phyloP scores from a whole-genome alignment of 2,113 vertebrate genomes.

The Microtus richardsoni region DNA sequence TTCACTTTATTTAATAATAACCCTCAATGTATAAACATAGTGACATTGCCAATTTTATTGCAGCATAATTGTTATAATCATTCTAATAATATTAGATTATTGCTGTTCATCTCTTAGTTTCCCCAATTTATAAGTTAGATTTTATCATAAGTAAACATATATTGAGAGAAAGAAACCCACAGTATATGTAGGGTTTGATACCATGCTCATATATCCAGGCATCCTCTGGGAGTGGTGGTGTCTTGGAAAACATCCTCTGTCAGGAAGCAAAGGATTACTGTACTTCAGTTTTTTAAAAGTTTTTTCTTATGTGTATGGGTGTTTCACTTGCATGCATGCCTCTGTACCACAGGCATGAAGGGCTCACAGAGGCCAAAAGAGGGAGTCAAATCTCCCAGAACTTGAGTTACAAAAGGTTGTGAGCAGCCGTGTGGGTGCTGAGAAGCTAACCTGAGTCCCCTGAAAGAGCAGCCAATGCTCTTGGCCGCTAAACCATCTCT shows the following conservation, averaged over 20 bases:
- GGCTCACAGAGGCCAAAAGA: neutral
- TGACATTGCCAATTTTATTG: neutral
- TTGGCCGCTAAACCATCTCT: neutral
- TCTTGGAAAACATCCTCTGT: neutral
- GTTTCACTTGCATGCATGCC: neutral
- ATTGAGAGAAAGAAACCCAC: neutral
- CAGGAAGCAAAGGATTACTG: neutral
- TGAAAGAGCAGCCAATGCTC: neutral
- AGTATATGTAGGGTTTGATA: neutral
- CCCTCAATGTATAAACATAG: neutral
- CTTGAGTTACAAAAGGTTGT: neutral
- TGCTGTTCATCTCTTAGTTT: neutral
- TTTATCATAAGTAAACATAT: neutral
- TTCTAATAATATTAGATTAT: neutral
- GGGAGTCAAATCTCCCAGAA: neutral
- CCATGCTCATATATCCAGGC: neutral
- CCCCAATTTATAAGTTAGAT: neutral
- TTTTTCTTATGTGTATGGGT: neutral
- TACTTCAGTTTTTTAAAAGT: neutral
- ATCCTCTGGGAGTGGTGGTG: neutral
- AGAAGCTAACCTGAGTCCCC: neutral
- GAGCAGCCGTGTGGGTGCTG: neutral
- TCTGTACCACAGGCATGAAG: neutral
- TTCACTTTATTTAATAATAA: constrained; percentile 1
- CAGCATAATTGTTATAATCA: neutral